Percentiles rank a stretch among this genome's conserved stretches.
Conservation (phyloP, 2,888 invertebrate genomes). For the Drosophila eohydei region DNA sequence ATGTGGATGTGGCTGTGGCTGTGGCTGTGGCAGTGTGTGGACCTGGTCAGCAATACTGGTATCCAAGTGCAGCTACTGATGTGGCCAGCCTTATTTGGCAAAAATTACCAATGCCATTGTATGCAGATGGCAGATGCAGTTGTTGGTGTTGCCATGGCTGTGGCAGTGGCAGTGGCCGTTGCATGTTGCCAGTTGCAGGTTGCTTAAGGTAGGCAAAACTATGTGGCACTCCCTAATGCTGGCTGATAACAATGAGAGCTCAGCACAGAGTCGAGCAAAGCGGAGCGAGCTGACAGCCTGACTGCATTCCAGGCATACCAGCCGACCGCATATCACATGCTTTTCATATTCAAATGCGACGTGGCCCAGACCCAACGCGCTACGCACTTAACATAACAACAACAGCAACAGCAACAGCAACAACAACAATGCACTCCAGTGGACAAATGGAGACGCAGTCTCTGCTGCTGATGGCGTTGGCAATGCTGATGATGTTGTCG, state of each 20-base stretch:
- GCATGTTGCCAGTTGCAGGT: constrained; percentile 25
- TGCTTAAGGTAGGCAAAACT: constrained; percentile 21
- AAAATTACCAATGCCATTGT: constrained; percentile 72
- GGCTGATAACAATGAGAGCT: constrained; percentile 50
- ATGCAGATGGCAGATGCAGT: constrained; percentile 61
- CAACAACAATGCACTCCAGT: constrained; percentile 62
- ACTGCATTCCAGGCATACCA: constrained; percentile 74
- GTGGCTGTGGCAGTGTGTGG: background rate
- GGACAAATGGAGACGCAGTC: constrained; percentile 51
- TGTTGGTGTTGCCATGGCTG: constrained; percentile 42
- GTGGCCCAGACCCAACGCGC: constrained; percentile 55
- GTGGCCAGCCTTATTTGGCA: constrained; percentile 67
- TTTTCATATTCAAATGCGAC: constrained; percentile 75
- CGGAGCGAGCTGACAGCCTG: constrained; percentile 27
- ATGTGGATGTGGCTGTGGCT: background rate
- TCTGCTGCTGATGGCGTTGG: constrained; percentile 32
- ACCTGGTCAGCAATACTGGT: constrained; percentile 8
- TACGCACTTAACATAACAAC: constrained; percentile 74
- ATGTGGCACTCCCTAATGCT: constrained; percentile 55
- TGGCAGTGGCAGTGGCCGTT: constrained; percentile 8
- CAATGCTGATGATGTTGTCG: constrained; percentile 73
- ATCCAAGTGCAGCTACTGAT: constrained; percentile 25
- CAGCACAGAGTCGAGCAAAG: constrained; percentile 28
- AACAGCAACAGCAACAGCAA: constrained; percentile 30
- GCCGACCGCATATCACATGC: constrained; percentile 53